phyloP scores from a whole-genome alignment of 2,888 invertebrate species.

The Tachina fera region DNA sequence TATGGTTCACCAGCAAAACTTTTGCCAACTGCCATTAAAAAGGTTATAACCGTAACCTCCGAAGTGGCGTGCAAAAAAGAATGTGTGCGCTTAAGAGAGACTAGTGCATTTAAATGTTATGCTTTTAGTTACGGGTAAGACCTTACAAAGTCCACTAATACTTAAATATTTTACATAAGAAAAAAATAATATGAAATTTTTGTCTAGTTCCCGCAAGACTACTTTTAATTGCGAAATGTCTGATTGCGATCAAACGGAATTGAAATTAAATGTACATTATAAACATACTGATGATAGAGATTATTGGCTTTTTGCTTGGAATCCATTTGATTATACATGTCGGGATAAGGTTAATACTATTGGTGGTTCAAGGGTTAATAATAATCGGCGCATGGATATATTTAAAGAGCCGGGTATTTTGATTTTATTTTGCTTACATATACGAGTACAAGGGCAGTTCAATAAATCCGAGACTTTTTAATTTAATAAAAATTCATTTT shows the following conservation, averaged over 20 bases:
- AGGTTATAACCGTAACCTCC: constrained; percentile 86
- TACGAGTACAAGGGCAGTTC: background rate
- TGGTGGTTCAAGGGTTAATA: constrained; percentile 82
- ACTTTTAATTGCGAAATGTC: constrained; percentile 89
- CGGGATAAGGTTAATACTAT: constrained; percentile 83
- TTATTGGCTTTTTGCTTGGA: constrained; percentile 91
- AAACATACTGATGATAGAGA: constrained; percentile 85
- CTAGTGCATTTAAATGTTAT: constrained; percentile 87
- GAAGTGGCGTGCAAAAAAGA: constrained; percentile 88
- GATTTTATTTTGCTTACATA: background rate
- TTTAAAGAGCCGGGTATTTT: constrained; percentile 83
- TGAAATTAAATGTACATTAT: constrained; percentile 89
- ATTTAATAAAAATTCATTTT: background rate
- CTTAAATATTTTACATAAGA: background rate
- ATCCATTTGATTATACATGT: constrained; percentile 90
- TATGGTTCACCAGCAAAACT: constrained; percentile 90
- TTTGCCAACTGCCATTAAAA: constrained; percentile 86
- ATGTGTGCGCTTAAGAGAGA: constrained; percentile 85
- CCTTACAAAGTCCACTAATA: background rate
- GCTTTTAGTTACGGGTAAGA: constrained; percentile 89
- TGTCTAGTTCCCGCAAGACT: constrained; percentile 79
- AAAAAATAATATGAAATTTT: background rate
- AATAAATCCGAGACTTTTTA: background rate
- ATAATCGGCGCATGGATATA: constrained; percentile 83
- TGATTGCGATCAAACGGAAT: constrained; percentile 90